Evolutionary conservation across 1,140 invertebrate species (phyloP), one percentile per base, ranked within the genome.

Genomic region (Idris sp.): DNA sequence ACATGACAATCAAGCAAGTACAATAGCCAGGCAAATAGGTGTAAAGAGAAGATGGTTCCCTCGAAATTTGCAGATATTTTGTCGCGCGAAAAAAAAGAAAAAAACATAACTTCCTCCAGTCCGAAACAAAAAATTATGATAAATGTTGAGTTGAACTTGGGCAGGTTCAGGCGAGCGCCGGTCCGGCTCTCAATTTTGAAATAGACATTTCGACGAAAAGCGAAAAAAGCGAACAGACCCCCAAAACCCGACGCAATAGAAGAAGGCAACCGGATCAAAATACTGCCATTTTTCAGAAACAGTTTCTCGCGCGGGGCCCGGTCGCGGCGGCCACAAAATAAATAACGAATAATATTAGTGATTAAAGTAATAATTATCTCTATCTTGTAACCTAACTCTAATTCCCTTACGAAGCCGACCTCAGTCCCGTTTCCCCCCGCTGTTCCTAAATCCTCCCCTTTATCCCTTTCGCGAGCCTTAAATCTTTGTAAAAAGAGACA

Each of bases 141-240:
- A 77, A 54, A 10, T n/a, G 26, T 83, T 86, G 54, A 65, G 79
- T 89, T 89, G 54, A 68, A 78, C 86, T 88, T 81, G 85, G 88
- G 87, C 80, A 82, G 85, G 76, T 80, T 83, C 81, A 81, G 81
- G 85, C 83, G 84, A 86, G 84, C 84, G 83, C 85, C 83, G 87
- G 86, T 86, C 86, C 86, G 89, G 87, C 89, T 91, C 90, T 91
- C 90, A 91, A 90, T 87, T 87, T 89, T 89, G 89, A 90, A 91
- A 91, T 90, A 91, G 90, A 89, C 89, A 90, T 88, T 89, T 88
- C 85, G 86, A 88, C 86, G 85, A 87, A 84, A 90, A 89, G 87
- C 89, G 85, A 86, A 87, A 88, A 88, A 87, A 84, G 74, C 79
- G 83, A 86, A 87, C 86, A 84, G 84, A 90, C 85, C 89, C 88